Base-by-base conservation (phyloP, 2,888 invertebrate genomes). In the Camponotus fellah region DNA sequence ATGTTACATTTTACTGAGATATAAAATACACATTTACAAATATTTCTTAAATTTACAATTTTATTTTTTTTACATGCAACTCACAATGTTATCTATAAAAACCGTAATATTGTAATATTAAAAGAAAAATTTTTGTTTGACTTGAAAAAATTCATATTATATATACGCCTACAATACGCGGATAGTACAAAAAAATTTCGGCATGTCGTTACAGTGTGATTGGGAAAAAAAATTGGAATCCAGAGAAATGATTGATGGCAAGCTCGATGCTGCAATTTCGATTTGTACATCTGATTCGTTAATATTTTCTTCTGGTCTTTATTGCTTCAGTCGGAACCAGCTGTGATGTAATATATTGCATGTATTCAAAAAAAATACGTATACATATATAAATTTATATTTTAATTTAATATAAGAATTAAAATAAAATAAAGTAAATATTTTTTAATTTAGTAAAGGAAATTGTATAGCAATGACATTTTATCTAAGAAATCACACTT, bases 81-180 rank as follows among this genome's bases (percentile, higher is more conserved):
- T 26, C 5, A 32, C 34, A 60, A 43, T 8, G 1, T 75, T 64
- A 75, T 75, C 12, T 14, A 34, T 46, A 56, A 58, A 32, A 43
- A 5, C 5, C 4, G 32, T 32, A 26, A 26, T 26, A 46, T 75
- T 3, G 21, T 4, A 75, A 75, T 75, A 49, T 49, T 32, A 9
- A 62, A 75, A 4, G n/a, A 21, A 34, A 49, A 77, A 69, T n/a
- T 32, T 66, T 68, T 17, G 32, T 77, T 26, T 34, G 26, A 56
- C 53, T 65, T 58, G 69, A 77, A 77, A 26, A 53, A 77, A 69
- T 65, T 77, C 32, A 56, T 40, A 69, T 69, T 69, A 69, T 14
- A 58, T 56, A 43, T 26, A 26, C 26, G 26, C 40, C 69, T 77
- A 21, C 53, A 40, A 75, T 75, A 75, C 9, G 14, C 0, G 14